These are phyloP conservation scores for Loriculus beryllinus DNA, from an alignment of 2,797 vertebrate species.

Conservation along the genomic window DNA sequence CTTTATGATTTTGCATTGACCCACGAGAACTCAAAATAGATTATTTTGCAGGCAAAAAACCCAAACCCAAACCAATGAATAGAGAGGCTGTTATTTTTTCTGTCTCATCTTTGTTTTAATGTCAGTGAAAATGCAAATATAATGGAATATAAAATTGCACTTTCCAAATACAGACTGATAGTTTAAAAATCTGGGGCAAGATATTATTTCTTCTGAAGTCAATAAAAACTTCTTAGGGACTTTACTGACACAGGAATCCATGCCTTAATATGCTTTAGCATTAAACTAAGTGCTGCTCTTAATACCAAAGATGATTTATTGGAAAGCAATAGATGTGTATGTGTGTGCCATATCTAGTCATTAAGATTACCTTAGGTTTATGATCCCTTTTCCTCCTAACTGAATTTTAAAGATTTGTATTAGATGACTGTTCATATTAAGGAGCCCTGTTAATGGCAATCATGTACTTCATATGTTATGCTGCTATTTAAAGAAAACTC, in stretches of 20 bases:
- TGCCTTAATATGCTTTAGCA: neutral
- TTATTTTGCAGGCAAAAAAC: neutral
- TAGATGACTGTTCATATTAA: neutral
- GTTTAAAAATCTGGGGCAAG: neutral
- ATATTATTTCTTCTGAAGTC: neutral
- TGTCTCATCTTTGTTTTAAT: neutral
- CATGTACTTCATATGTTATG: neutral
- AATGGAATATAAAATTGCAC: neutral
- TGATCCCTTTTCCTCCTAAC: neutral
- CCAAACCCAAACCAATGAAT: neutral
- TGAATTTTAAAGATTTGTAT: constrained; percentile 24
- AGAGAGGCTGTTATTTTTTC: neutral
- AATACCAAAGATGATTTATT: constrained; percentile 19
- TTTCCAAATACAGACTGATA: neutral
- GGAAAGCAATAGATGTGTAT: constrained; percentile 23
- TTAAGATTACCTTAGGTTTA: neutral
- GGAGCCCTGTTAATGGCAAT: neutral
- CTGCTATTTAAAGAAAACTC: neutral
- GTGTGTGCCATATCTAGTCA: neutral
- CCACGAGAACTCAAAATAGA: constrained; percentile 18
- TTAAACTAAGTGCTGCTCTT: neutral
- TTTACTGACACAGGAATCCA: neutral
- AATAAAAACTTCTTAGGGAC: neutral
- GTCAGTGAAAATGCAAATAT: constrained; percentile 1
- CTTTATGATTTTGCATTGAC: constrained; percentile 22